A percentile compares a stretch with the other conserved stretches of the same genome.
phyloP scores from a whole-genome alignment of 2,113 vertebrate species.

The Sitta europaea region DNA sequence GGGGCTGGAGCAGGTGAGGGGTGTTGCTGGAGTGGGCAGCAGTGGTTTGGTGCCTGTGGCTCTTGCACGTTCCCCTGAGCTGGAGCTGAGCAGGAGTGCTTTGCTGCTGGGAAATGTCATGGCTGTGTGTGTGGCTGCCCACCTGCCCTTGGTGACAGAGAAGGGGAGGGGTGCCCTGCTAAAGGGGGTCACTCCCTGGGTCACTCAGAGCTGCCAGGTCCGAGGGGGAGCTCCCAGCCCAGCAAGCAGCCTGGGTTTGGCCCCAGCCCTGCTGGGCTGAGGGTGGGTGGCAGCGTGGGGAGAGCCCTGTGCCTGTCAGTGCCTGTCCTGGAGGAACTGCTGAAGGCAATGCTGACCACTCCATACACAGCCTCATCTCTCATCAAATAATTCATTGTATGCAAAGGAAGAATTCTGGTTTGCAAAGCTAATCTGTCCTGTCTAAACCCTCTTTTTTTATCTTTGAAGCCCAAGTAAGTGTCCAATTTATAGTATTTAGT shows the following conservation, averaged over 20 bases:
- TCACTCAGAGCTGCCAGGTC: neutral
- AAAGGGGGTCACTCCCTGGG: accelerated
- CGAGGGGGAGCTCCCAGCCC: too few species aligned
- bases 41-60: neutral
- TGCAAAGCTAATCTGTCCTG: slow-evolving; percentile 9
- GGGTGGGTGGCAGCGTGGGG: too few species aligned
- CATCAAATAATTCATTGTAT: slow-evolving; percentile 9
- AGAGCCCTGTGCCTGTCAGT: too few species aligned
- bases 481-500: neutral
- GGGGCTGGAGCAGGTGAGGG: neutral
- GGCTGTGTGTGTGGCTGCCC: accelerated
- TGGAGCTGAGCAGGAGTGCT: neutral
- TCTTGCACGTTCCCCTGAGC: neutral
- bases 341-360: neutral
- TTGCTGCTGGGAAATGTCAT: neutral
- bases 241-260: too few species aligned
- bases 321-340: too few species aligned
- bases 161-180: neutral
- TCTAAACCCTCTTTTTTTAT: slow-evolving; percentile 12
- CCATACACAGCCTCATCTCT: neutral
- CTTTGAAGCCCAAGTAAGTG: slow-evolving; percentile 2
- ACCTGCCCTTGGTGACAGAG: too few species aligned
- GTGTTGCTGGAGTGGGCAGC: neutral
- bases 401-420: slow-evolving; percentile 1
- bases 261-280: too few species aligned